These are phyloP conservation scores for Lysiphlebus fabarum DNA, from an alignment of 1,140 invertebrate species.

Conservation along the genomic window DNA sequence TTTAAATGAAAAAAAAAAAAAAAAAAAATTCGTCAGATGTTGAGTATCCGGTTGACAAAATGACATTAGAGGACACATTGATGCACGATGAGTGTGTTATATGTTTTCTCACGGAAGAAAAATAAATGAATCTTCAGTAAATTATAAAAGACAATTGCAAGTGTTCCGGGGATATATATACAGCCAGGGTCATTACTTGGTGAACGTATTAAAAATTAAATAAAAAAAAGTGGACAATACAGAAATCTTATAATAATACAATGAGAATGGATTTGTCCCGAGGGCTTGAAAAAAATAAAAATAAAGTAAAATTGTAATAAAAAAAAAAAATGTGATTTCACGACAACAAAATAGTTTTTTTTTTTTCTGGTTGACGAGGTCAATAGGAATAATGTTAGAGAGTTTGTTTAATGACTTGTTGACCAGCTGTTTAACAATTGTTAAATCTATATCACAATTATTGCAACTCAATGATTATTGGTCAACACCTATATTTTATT, in stretches of 20 bases:
- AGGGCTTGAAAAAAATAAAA: not conserved
- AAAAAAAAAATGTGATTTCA: not conserved
- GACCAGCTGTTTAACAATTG: slow-evolving; percentile 7
- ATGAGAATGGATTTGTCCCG: slow-evolving; percentile 1
- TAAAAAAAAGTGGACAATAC: not conserved
- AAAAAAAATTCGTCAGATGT: not conserved
- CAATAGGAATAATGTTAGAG: slow-evolving; percentile 6
- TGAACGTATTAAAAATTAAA: slow-evolving; percentile 1
- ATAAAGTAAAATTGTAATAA: not conserved
- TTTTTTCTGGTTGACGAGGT: slow-evolving; percentile 6
- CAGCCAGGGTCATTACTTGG: slow-evolving; percentile 16
- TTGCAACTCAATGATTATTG: not conserved
- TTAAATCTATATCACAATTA: not conserved
- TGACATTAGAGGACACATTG: slow-evolving; percentile 28
- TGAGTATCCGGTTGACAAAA: slow-evolving; percentile 9
- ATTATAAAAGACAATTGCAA: slow-evolving; percentile 20
- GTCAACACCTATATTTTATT: slow-evolving; percentile 4
- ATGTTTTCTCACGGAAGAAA: slow-evolving; percentile 40
- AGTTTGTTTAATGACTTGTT: slow-evolving; percentile 11
- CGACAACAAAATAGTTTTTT: not conserved
- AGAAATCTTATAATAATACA: too few relatives aligned
- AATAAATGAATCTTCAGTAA: slow-evolving; percentile 21
- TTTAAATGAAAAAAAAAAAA: too few relatives aligned
- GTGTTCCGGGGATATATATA: slow-evolving; percentile 14
- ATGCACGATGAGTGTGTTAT: slow-evolving; percentile 33